Evolutionary conservation across 2,113 vertebrate species (phyloP), one percentile per base, ranked within the genome.

Genomic region (Ondatra zibethicus): DNA sequence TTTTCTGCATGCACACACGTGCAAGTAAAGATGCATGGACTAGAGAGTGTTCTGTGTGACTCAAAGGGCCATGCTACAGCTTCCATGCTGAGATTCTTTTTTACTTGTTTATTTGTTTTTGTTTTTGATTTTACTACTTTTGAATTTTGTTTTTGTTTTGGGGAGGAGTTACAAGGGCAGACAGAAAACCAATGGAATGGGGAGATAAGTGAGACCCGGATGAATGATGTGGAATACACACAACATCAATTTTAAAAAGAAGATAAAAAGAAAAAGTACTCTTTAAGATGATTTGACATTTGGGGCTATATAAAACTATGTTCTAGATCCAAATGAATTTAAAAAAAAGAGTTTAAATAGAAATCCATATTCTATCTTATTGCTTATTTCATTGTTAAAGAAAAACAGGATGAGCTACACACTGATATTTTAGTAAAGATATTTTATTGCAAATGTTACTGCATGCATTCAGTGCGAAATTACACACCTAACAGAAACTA

Each of bases 111-210:
- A 58, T 72, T n/a, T 72, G 36, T n/a, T 70, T 33, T 70, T 68
- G 31, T 70, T 72, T n/a, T 72, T n/a, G 14, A 7, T n/a, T 72
- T 72, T 72, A 72, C 36, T 72, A 72, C 36, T 72, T 72, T 70
- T n/a, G 36, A 70, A n/a, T n/a, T n/a, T 72, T 72, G 6, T 9
- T 72, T 9, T 21, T 58, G 58, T 58, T 58, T 58, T 58, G 19
- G 33, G 7, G 17, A 17, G 7, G 1, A 36, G 1, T 72, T 21
- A 19, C 36, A 19, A 72, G 36, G 70, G 36, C 10, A 39, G 36
- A 72, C 2, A 8, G 5, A 7, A 16, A 70, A 70, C 1, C 7
- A 0, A 4, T 21, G 13, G 36, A 19, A 39, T 21, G 16, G 17
- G 17, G 1, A 72, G 36, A 21, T 39, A 7, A 23, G 3, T 72